phyloP scores from a whole-genome alignment of 2,113 vertebrate genomes.

The Hassar affinis region DNA sequence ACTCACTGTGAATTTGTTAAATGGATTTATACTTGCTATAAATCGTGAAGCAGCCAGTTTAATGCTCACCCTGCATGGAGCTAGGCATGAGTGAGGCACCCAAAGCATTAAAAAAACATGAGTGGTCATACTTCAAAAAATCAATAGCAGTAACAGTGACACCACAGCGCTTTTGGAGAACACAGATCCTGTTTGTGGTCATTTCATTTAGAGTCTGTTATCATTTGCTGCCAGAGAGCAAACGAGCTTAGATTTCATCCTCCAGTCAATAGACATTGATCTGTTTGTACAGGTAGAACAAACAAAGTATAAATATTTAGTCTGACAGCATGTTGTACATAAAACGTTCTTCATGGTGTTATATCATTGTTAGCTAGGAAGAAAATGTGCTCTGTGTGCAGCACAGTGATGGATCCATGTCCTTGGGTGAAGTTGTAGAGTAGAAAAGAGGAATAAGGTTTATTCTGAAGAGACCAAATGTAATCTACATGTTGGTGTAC shows the following conservation, averaged over 20 bases:
- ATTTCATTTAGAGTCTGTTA: constrained; percentile 51
- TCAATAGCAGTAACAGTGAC: constrained; percentile 31
- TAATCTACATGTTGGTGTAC: background rate
- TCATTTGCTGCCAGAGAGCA: constrained; percentile 53
- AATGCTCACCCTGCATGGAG: background rate
- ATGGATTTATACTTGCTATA: background rate
- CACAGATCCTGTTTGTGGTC: constrained; percentile 48
- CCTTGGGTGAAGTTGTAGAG: background rate
- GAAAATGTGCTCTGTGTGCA: no score
- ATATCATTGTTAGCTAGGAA: constrained; percentile 13
- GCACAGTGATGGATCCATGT: background rate
- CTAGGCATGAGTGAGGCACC: background rate
- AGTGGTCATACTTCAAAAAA: constrained; percentile 20
- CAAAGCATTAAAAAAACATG: background rate
- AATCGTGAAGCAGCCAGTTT: background rate
- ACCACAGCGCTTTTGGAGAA: constrained; percentile 27
- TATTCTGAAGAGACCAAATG: background rate
- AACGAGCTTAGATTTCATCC: constrained; percentile 65
- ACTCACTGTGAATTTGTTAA: background rate
- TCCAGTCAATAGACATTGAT: constrained; percentile 70
- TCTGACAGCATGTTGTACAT: constrained; percentile 32
- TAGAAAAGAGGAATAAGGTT: background rate
- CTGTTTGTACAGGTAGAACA: constrained; percentile 65
- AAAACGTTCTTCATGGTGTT: background rate
- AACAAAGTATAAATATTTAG: constrained; percentile 65